Evolutionary conservation across 2,888 invertebrate genomes (phyloP).

Genomic region (Leptarthrus brevirostris): DNA sequence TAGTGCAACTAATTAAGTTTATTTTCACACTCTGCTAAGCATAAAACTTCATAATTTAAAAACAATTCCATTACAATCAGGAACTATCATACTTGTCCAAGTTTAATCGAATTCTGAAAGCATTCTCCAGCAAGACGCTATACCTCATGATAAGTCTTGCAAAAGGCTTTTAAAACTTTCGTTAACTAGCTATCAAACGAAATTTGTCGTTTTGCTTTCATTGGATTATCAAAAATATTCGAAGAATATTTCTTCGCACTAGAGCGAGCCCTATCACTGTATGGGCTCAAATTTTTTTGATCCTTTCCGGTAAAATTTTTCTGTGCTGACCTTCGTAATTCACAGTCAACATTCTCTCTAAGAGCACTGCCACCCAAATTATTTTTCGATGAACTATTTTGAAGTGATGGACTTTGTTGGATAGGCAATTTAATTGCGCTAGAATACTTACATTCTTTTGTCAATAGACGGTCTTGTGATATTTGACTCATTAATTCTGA

Average conservation of each 20-base stretch:
- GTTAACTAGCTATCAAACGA: constrained; percentile 70
- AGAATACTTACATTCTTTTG: not conserved
- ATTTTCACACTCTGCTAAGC: not conserved
- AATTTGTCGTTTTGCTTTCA: constrained; percentile 72
- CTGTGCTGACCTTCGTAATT: constrained; percentile 62
- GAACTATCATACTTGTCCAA: not conserved
- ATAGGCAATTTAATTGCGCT: constrained; percentile 55
- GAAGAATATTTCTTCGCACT: constrained; percentile 16
- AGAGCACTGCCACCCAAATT: constrained; percentile 62
- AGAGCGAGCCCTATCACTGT: constrained; percentile 53
- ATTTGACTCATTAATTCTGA: constrained; percentile 28
- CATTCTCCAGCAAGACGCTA: too few relatives aligned
- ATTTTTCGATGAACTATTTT: constrained; percentile 65
- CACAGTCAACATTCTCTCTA: constrained; percentile 64
- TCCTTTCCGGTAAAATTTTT: constrained; percentile 66
- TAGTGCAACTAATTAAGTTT: not conserved
- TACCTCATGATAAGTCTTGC: not conserved
- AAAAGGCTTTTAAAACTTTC: constrained; percentile 1
- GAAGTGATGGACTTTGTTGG: constrained; percentile 59
- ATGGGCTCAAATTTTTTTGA: constrained; percentile 64
- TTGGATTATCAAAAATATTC: constrained; percentile 56
- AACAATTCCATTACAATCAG: not conserved
- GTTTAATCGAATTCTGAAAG: too few relatives aligned
- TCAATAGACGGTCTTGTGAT: constrained; percentile 30
- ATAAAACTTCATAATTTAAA: not conserved